phyloP scores from a whole-genome alignment of 2,888 invertebrate species.

The Acanthacorydalis orientalis region DNA sequence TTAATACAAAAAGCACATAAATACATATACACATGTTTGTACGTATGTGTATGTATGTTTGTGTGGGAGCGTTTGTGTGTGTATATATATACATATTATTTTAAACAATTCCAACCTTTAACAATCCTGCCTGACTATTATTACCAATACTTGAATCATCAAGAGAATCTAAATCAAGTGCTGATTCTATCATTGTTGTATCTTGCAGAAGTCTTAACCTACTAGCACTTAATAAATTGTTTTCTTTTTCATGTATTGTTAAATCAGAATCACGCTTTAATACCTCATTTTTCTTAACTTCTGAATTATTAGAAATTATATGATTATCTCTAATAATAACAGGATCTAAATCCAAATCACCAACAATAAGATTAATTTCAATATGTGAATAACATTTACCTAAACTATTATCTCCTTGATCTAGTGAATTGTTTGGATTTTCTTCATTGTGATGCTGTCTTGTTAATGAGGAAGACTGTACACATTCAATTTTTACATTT shows the following conservation, averaged over 20 bases:
- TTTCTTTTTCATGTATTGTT: slow-evolving; percentile 25
- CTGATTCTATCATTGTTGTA: slow-evolving; percentile 83
- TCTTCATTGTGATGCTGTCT: neutral
- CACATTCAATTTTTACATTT: neutral
- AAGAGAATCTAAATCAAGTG: slow-evolving; percentile 72
- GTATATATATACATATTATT: too few species aligned
- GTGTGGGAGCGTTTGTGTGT: too few species aligned
- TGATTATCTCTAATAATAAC: slow-evolving; percentile 24
- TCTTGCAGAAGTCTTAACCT: slow-evolving; percentile 64
- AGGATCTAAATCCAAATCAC: slow-evolving; percentile 37
- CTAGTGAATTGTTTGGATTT: slow-evolving; percentile 3
- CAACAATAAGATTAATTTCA: slow-evolving; percentile 25
- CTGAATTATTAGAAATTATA: slow-evolving; percentile 17
- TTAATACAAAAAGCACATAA: too few species aligned
- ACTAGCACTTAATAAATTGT: slow-evolving; percentile 45
- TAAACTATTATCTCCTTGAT: slow-evolving; percentile 4
- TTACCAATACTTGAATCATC: slow-evolving; percentile 56
- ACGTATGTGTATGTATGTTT: too few species aligned
- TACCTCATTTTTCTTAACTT: slow-evolving; percentile 8
- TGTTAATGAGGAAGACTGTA: neutral
- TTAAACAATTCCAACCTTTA: slow-evolving; percentile 36
- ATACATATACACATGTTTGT: too few species aligned
- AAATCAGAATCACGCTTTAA: slow-evolving; percentile 23
- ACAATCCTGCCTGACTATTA: slow-evolving; percentile 47
- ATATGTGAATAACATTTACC: slow-evolving; percentile 11